Conservation (phyloP, 2,113 vertebrate genomes). For the Siniperca knerii region DNA sequence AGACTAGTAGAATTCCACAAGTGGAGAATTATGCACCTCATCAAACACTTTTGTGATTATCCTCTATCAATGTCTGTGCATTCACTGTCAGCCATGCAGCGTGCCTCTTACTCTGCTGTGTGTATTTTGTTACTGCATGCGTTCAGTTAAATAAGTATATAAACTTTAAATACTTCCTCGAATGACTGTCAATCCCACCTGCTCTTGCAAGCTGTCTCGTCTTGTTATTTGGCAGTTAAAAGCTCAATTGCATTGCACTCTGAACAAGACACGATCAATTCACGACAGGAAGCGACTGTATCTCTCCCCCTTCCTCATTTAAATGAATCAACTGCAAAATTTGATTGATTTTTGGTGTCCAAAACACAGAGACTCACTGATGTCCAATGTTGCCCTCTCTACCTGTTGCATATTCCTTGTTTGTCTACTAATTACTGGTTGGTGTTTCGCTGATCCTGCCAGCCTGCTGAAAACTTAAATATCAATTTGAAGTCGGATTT, state of each 20-base stretch:
- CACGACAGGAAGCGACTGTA: neutral
- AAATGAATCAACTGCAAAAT: neutral
- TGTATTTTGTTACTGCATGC: neutral
- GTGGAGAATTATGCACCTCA: neutral
- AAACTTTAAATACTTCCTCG: neutral
- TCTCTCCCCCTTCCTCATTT: neutral
- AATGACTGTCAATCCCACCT: neutral
- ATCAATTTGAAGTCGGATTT: neutral
- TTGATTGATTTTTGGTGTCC: neutral
- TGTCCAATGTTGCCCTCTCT: neutral
- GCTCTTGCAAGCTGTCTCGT: neutral
- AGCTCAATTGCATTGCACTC: neutral
- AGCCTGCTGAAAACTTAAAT: neutral
- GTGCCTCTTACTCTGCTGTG: neutral
- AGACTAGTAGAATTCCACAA: neutral
- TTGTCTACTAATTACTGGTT: neutral
- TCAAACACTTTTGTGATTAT: neutral
- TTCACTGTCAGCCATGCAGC: neutral
- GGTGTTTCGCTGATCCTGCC: neutral
- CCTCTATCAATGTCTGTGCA: neutral
- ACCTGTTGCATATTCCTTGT: neutral
- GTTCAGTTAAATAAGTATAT: neutral
- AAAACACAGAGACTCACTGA: neutral
- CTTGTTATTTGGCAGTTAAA: neutral
- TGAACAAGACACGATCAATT: neutral